A percentile compares a stretch with the other conserved stretches of the same genome.
These are phyloP conservation scores for Graptemys geographica DNA, from an alignment of 2,797 vertebrate species.

Conservation along the genomic window DNA sequence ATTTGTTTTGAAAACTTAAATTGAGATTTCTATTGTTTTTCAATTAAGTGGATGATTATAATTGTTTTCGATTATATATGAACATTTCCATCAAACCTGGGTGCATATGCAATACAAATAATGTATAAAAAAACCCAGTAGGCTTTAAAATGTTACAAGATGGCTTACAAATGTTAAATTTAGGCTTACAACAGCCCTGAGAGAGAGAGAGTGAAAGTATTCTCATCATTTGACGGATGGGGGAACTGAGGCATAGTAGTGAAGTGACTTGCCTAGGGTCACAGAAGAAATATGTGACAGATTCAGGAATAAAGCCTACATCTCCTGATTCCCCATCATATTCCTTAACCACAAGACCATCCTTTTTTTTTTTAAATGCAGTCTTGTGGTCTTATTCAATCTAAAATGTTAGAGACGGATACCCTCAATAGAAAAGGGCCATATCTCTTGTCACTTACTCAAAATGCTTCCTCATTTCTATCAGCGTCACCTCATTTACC, in stretches of 20 bases:
- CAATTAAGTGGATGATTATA: background rate
- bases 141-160: too few relatives aligned
- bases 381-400: background rate
- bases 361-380: background rate
- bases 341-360: background rate
- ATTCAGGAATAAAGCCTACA: background rate
- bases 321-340: background rate
- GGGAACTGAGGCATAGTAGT: background rate
- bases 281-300: background rate
- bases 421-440: background rate
- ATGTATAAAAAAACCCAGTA: too few relatives aligned
- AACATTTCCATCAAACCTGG: background rate
- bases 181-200: background rate
- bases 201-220: background rate
- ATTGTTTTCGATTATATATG: background rate
- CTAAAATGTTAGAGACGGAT: background rate
- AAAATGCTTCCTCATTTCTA: background rate
- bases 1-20: conserved; percentile 5
- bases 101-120: background rate
- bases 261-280: background rate
- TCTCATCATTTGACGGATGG: background rate
- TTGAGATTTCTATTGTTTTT: background rate
- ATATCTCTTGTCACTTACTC: background rate
- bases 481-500: background rate
- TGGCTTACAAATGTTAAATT: background rate